Conservation (phyloP, 2,888 invertebrate species). For the Tethea ocularis region DNA sequence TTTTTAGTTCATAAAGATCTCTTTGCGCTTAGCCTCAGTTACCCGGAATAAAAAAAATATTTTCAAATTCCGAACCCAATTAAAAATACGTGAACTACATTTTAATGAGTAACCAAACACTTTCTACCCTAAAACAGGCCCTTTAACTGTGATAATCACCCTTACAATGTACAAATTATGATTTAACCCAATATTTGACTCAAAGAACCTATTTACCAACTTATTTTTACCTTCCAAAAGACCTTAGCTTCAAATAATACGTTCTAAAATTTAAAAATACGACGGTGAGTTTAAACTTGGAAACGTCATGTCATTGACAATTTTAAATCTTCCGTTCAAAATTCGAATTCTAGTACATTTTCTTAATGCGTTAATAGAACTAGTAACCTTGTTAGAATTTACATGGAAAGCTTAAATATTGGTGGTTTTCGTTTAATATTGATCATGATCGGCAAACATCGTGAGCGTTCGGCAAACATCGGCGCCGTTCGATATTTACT, state of each 20-base stretch:
- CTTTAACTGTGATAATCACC: slow-evolving; percentile 31
- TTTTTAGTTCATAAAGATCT: no score
- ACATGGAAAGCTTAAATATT: slow-evolving; percentile 40
- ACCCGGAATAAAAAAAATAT: neutral
- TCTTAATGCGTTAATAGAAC: neutral
- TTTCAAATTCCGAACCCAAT: slow-evolving; percentile 3
- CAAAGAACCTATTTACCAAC: neutral
- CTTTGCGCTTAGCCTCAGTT: no score
- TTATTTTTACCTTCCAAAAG: neutral
- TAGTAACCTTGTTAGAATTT: slow-evolving; percentile 8
- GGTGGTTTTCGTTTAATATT: slow-evolving; percentile 32
- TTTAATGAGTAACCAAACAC: slow-evolving; percentile 6
- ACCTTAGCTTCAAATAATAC: neutral
- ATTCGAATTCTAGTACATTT: neutral
- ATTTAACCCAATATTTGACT: slow-evolving; percentile 33
- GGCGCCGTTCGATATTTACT: slow-evolving; percentile 18
- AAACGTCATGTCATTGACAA: neutral
- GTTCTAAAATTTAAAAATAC: neutral
- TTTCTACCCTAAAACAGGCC: neutral
- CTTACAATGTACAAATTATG: slow-evolving; percentile 34
- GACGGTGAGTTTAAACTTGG: neutral
- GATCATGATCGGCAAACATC: slow-evolving; percentile 48
- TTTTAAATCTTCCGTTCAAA: neutral
- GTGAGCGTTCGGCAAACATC: slow-evolving; percentile 31
- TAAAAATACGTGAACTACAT: slow-evolving; percentile 11